phyloP scores from a whole-genome alignment of 2,797 vertebrate species.

The Aldrovandia affinis region DNA sequence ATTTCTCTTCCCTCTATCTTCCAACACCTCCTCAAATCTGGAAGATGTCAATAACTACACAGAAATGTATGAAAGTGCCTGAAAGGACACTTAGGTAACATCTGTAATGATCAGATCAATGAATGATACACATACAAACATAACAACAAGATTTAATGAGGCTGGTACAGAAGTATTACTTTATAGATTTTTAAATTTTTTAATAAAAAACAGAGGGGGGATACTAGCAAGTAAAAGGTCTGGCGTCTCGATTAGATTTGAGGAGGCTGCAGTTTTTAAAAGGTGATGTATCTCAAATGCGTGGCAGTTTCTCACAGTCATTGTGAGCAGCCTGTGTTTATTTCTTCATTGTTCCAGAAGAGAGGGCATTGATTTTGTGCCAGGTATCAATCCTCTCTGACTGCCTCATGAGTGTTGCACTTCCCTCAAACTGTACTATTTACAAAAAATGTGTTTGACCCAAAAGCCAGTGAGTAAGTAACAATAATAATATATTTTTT shows the following conservation, averaged over 20 bases:
- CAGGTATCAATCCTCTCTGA: conserved; percentile 19
- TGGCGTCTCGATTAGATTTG: conserved; percentile 14
- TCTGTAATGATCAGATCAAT: not conserved
- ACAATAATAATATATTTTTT: too few species aligned
- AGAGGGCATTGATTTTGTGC: conserved; percentile 34
- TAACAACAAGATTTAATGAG: conserved; percentile 1
- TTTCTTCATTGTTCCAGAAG: conserved; percentile 21
- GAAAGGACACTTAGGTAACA: not conserved
- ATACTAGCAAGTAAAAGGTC: not conserved
- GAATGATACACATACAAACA: not conserved
- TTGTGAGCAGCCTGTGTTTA: conserved; percentile 7
- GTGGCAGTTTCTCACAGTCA: not conserved
- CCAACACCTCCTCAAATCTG: not conserved
- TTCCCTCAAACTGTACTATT: not conserved
- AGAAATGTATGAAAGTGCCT: not conserved
- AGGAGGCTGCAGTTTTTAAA: conserved; percentile 19
- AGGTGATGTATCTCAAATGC: not conserved
- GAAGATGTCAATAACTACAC: not conserved
- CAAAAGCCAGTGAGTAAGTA: not conserved
- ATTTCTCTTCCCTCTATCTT: not conserved
- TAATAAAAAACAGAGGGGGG: not conserved
- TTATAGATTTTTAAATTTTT: conserved; percentile 2
- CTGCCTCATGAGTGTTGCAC: conserved; percentile 15
- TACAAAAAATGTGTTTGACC: conserved; percentile 12
- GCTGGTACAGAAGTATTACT: conserved; percentile 2